Evolutionary conservation across 2,797 vertebrate species (phyloP), one percentile per base, ranked within the genome.

Genomic region (Malurus leucopterus): DNA sequence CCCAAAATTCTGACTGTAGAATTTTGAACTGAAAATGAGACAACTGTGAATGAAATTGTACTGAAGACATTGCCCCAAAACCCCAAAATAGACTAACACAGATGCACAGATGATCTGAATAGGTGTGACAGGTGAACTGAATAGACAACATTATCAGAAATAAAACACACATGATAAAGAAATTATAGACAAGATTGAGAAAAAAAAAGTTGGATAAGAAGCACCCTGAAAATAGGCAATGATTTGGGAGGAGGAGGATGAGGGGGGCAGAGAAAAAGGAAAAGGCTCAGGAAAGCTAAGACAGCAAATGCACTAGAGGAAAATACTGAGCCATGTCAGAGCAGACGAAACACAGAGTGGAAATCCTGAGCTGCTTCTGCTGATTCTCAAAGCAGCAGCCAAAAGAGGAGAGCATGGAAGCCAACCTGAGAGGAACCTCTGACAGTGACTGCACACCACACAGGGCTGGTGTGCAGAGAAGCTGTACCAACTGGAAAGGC

Each of bases 401-500:
- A 50, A 22, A 47, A 80, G 30, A 9, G 13, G 8, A 70, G 43
- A 70, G 61, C 22, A 16, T 0, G 0, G 36, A 63, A 34, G 22
- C 2, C 29, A 29, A 22, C 3, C 8, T 2, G 23, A 89, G 51
- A 74, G 50, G 43, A 87, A 41, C 15, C 36, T 77, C 36, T n/a
- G 64, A 18, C n/a, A 54, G 32, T 6, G 62, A 51, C 68, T 57
- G 16, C 32, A 46, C 57, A 64, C 16, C 36, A 41, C 46, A 27
- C 8, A 5, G 5, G 1, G 63, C 11, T 13, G 1, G 5, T 3
- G 61, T 2, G 4, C 29, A n/a, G 27, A 77, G 75, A 23, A 78
- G 83, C 92, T 50, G 63, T 2, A 69, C 80, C 4, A 82, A 91
- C 91, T 21, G 46, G 92, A 94, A 94, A 78, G 57, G 77, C 89